Evolutionary conservation across 2,113 vertebrate species (phyloP).

Genomic region (Neofelis nebulosa): DNA sequence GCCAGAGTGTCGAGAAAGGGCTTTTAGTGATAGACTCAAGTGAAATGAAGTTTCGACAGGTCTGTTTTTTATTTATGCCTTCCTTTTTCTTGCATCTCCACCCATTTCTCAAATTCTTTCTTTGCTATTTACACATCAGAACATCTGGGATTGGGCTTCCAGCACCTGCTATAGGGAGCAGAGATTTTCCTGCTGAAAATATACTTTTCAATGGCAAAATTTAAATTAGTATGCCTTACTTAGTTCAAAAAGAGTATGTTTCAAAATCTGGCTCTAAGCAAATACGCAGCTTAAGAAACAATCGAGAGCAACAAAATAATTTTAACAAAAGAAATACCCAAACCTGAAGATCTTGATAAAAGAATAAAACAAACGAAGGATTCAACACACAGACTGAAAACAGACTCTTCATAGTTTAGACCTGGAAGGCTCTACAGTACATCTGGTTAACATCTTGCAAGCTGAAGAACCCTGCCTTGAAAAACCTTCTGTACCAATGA

Average conservation of each 20-base stretch:
- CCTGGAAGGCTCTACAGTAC: slow-evolving; percentile 80
- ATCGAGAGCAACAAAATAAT: neutral
- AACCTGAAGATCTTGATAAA: slow-evolving; percentile 78
- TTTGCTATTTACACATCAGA: slow-evolving; percentile 70
- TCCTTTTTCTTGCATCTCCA: slow-evolving; percentile 64
- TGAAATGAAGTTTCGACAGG: slow-evolving; percentile 62
- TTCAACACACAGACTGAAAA: slow-evolving; percentile 79
- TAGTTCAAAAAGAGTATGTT: slow-evolving; percentile 43
- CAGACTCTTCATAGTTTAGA: slow-evolving; percentile 82
- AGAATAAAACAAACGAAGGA: slow-evolving; percentile 65
- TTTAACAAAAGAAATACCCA: slow-evolving; percentile 75
- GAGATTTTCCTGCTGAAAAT: slow-evolving; percentile 56
- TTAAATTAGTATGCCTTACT: slow-evolving; percentile 46
- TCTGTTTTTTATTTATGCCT: slow-evolving; percentile 70
- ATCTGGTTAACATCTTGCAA: slow-evolving; percentile 88
- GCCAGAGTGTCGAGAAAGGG: slow-evolving; percentile 31
- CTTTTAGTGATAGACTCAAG: slow-evolving; percentile 49
- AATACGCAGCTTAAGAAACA: slow-evolving; percentile 38
- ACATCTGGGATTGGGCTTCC: slow-evolving; percentile 72
- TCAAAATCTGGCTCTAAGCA: slow-evolving; percentile 59
- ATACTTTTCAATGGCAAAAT: slow-evolving; percentile 52
- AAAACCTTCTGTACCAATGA: slow-evolving; percentile 83
- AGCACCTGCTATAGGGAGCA: slow-evolving; percentile 78
- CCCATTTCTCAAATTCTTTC: slow-evolving; percentile 72
- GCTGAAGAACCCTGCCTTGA: slow-evolving; percentile 85